These are phyloP conservation scores for Benitochromis conjunctus DNA, from an alignment of 2,113 vertebrate genomes.

Conservation along the genomic window DNA sequence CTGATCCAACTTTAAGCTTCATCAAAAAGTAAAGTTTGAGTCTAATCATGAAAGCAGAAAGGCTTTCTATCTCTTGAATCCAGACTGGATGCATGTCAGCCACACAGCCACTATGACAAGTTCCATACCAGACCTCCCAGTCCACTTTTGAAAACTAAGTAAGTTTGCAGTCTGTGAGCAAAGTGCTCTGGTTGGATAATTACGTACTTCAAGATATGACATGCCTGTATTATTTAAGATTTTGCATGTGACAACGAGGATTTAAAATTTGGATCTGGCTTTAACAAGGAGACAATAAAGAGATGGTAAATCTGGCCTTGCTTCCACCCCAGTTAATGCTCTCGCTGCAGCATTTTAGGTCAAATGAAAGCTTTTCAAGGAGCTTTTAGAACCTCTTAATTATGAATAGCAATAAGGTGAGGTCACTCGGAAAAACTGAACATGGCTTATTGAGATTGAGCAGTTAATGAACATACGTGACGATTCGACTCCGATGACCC, in stretches of 20 bases:
- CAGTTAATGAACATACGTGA: background rate
- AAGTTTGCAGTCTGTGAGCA: background rate
- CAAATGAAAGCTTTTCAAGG: background rate
- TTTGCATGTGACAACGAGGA: background rate
- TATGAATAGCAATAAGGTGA: background rate
- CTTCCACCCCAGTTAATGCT: accelerated
- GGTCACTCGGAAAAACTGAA: background rate
- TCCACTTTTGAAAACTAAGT: background rate
- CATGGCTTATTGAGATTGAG: background rate
- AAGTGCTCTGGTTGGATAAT: background rate
- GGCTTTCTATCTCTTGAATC: background rate
- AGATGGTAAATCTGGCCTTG: background rate
- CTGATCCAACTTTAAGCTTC: background rate
- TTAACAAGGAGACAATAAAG: background rate
- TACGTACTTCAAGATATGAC: background rate
- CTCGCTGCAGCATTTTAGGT: background rate
- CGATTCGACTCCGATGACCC: background rate
- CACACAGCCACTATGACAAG: accelerated
- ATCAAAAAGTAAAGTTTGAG: background rate
- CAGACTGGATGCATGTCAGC: background rate
- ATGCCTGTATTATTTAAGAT: accelerated
- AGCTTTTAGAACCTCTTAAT: background rate
- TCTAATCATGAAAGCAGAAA: background rate
- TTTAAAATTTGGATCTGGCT: background rate
- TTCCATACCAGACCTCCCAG: background rate